These are phyloP conservation scores for Pandemis heparana DNA, from an alignment of 2,888 invertebrate species.

Conservation along the genomic window DNA sequence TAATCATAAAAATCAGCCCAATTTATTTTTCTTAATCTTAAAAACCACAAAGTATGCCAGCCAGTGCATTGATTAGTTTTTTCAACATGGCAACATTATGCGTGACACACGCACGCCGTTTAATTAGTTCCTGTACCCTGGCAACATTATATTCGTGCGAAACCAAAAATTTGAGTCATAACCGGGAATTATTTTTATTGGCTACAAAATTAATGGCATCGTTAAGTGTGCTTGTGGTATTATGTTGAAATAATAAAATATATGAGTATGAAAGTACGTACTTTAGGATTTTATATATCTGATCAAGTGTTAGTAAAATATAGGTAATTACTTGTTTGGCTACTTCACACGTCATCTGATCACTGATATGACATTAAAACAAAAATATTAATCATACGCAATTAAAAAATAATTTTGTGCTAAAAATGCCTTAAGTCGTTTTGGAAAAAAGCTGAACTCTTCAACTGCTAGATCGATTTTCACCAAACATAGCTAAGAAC, in stretches of 20 bases:
- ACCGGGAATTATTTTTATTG: conserved; percentile 19
- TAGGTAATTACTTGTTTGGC: too few species aligned
- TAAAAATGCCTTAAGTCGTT: too few species aligned
- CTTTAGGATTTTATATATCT: too few species aligned
- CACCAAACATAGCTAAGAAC: too few species aligned
- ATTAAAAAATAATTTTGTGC: too few species aligned
- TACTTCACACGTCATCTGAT: too few species aligned
- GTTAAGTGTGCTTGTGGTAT: background rate
- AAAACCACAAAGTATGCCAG: conserved; percentile 23
- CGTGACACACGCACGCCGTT: conserved; percentile 42
- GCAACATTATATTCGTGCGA: conserved; percentile 32
- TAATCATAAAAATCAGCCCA: background rate
- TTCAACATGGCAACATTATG: conserved; percentile 38
- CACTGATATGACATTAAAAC: too few species aligned
- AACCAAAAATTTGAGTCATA: conserved; percentile 22
- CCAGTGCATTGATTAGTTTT: conserved; percentile 36
- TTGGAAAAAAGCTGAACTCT: too few species aligned
- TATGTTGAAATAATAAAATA: background rate
- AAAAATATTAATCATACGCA: too few species aligned
- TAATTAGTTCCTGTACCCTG: conserved; percentile 32
- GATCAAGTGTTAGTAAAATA: too few species aligned
- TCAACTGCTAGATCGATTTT: too few species aligned
- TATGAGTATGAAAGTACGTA: too few species aligned
- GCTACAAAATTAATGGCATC: background rate
- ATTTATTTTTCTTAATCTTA: conserved; percentile 39